Evolutionary conservation across 2,888 invertebrate genomes (phyloP).

Genomic region (Parelbella ahira): DNA sequence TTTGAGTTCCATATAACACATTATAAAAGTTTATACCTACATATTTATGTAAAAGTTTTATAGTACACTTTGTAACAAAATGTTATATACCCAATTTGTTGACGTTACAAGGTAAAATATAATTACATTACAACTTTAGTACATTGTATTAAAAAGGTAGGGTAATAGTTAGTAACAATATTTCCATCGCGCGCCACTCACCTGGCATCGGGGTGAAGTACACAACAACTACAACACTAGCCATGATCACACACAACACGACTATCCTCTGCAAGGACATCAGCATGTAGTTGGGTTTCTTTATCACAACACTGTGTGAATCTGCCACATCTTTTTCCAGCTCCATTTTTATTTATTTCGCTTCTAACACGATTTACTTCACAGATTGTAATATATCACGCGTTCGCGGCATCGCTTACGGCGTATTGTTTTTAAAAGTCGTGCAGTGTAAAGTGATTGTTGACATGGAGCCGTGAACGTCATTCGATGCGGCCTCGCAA

Average conservation of each 20-base stretch:
- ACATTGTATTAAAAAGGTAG: background rate
- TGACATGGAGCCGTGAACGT: conserved; percentile 26
- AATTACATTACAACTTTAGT: too few relatives aligned
- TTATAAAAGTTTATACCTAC: too few relatives aligned
- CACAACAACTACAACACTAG: conserved; percentile 84
- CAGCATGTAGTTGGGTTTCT: conserved; percentile 77
- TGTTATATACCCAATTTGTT: too few relatives aligned
- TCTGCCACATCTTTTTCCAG: conserved; percentile 49
- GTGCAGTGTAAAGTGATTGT: conserved; percentile 9
- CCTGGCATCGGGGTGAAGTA: conserved; percentile 87
- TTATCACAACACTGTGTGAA: conserved; percentile 41
- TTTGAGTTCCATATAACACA: too few relatives aligned
- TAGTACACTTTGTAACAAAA: too few relatives aligned
- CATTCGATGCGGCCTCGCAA: conserved; percentile 58
- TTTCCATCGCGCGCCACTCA: too few relatives aligned
- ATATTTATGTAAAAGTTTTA: too few relatives aligned
- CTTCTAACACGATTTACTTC: conserved; percentile 1
- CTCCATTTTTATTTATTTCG: conserved; percentile 43
- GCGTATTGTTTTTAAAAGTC: conserved; percentile 32
- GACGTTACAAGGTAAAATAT: too few relatives aligned
- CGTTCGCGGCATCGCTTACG: conserved; percentile 29
- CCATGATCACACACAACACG: conserved; percentile 83
- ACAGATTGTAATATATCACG: conserved; percentile 3
- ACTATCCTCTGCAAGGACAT: conserved; percentile 83
- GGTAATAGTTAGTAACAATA: background rate